A percentile compares a stretch with the other conserved stretches of the same genome.
Conservation (phyloP, 2,113 vertebrate genomes). For the Eptesicus fuscus region DNA sequence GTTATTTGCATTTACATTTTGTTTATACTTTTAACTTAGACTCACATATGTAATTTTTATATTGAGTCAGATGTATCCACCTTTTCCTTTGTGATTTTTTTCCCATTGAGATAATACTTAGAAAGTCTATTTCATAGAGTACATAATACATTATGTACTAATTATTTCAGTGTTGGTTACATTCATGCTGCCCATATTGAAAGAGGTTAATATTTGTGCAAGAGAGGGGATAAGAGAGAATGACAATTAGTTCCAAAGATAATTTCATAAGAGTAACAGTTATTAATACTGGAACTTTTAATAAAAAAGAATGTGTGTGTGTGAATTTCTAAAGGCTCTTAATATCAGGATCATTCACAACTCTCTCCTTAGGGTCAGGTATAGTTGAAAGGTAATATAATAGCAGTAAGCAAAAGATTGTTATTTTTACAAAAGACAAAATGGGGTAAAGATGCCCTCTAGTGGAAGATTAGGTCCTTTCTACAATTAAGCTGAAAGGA, state of each 20-base stretch:
- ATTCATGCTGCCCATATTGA: background rate
- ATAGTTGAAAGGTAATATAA: conserved; percentile 4
- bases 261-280: background rate
- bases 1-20: background rate
- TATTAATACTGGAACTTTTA: background rate
- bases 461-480: conserved; percentile 30
- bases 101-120: background rate
- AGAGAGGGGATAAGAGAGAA: background rate
- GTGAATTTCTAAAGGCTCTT: background rate
- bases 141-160: background rate
- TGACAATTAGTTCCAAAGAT: background rate
- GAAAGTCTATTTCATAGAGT: background rate
- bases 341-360: background rate
- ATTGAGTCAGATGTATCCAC: background rate
- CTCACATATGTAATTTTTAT: background rate
- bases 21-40: background rate
- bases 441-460: conserved; percentile 59
- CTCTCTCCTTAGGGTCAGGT: background rate
- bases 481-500: background rate
- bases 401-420: background rate
- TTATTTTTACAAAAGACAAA: conserved; percentile 31
- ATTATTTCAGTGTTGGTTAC: background rate
- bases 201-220: background rate
- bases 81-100: background rate
- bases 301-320: background rate